Evolutionary conservation across 2,888 invertebrate species (phyloP).

Genomic region (Orthosia gracilis): DNA sequence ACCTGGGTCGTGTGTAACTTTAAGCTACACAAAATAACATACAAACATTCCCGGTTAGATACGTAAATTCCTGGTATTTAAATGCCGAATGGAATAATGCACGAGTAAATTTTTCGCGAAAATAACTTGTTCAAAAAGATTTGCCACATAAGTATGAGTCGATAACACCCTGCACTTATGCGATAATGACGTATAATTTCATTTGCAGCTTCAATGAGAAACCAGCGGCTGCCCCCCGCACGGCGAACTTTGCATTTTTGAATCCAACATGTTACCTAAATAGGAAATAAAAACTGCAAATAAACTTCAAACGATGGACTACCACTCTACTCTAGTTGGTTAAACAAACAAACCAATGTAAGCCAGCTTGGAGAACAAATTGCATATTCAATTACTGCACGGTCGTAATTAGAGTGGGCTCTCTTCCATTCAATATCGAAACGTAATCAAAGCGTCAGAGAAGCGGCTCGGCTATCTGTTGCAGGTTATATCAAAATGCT

Average conservation of each 20-base stretch:
- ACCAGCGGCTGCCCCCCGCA: neutral
- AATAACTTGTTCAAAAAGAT: constrained; percentile 8
- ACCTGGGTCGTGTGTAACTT: neutral
- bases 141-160: neutral
- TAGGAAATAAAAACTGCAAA: neutral
- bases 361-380: neutral
- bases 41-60: neutral
- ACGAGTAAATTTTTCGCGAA: neutral
- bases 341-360: neutral
- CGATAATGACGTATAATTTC: neutral
- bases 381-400: neutral
- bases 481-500: neutral
- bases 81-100: neutral
- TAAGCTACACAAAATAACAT: neutral
- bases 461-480: neutral
- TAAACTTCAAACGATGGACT: neutral
- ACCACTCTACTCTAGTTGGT: neutral
- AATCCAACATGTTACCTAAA: constrained; percentile 8
- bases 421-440: neutral
- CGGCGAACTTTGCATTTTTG: neutral
- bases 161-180: neutral
- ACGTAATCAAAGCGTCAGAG: constrained; percentile 12
- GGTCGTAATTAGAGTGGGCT: neutral
- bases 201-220: neutral
- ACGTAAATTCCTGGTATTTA: neutral